phyloP scores from a whole-genome alignment of 2,113 vertebrate species.

The Panthera uncia region DNA sequence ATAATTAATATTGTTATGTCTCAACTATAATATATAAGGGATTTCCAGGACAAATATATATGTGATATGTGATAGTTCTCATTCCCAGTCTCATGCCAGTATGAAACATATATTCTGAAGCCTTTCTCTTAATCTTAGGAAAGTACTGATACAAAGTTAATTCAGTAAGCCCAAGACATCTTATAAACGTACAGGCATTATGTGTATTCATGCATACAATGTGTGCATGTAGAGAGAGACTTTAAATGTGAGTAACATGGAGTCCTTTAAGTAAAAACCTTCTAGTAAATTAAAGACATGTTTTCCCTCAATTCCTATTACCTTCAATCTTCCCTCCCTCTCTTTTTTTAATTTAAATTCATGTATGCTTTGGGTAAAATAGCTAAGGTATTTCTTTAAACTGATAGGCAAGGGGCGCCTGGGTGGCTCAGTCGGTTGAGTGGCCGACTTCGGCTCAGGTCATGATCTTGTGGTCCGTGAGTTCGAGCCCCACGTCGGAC shows the following conservation, averaged over 20 bases:
- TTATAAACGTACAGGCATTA: not conserved
- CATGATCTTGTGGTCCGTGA: too few relatives aligned
- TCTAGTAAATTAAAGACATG: not conserved
- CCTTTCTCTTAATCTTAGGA: not conserved
- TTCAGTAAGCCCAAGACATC: not conserved
- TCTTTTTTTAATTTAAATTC: not conserved
- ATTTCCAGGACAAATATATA: not conserved
- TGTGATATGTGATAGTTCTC: not conserved
- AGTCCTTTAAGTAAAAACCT: not conserved
- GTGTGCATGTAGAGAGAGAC: not conserved
- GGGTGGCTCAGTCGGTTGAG: too few relatives aligned
- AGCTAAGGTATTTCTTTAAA: not conserved
- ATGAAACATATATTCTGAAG: not conserved
- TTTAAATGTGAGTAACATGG: not conserved
- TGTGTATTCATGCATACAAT: not conserved
- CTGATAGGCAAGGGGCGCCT: not conserved
- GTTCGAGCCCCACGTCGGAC: too few relatives aligned
- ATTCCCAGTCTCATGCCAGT: not conserved
- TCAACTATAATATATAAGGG: not conserved
- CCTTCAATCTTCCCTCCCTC: not conserved
- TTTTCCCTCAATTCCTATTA: not conserved
- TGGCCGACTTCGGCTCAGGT: too few relatives aligned
- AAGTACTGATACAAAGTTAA: not conserved
- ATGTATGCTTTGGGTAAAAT: not conserved
- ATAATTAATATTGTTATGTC: not conserved